Base-by-base conservation (phyloP, 2,888 invertebrate species). In the Smittia aterrima region DNA sequence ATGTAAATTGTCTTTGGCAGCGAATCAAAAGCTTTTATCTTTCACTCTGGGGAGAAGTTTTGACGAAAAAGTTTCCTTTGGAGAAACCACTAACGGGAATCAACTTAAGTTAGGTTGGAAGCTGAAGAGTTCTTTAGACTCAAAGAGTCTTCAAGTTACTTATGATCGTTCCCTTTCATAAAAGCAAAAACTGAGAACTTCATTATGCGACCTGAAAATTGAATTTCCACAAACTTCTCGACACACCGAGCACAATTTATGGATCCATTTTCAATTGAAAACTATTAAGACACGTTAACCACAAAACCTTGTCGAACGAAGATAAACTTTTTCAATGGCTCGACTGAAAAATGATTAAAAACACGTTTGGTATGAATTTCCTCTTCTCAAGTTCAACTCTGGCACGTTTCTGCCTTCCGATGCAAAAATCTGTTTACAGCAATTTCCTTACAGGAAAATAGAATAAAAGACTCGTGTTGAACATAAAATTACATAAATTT, bases 401-500 rank as follows among this genome's bases (percentile, higher is more conserved):
- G 18, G 16, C 67, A 67, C n/a, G n/a, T 20, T 66, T 47, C 41
- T 70, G 70, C 70, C 70, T 25, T 58, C 18, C 70, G 54, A 54
- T 70, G 70, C 70, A 70, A 54, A 70, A 70, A 70, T 70, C 70
- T 70, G 53, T 70, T 70, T 54, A 53, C 47, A 20, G 53, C 70
- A 70, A 27, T 70, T 24, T 70, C 54, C 54, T 53, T 2, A 67
- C 20, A 70, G 70, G 53, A 70, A 70, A 70, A 70, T 53, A 47
- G 70, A 70, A 67, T 67, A 67, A 67, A 67, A 67, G 67, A 70
- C 54, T 70, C 70, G 47, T 70, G 70, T 70, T 54, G 25, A 70
- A 70, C 72, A 72, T 58, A 72, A 72, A 72, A 72, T 72, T 72
- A 72, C 72, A 72, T 72, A 72, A 72, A 72, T 72, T 72, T 72